Base-by-base conservation (phyloP, 2,888 invertebrate genomes). In the Trissonchulus sp. region DNA sequence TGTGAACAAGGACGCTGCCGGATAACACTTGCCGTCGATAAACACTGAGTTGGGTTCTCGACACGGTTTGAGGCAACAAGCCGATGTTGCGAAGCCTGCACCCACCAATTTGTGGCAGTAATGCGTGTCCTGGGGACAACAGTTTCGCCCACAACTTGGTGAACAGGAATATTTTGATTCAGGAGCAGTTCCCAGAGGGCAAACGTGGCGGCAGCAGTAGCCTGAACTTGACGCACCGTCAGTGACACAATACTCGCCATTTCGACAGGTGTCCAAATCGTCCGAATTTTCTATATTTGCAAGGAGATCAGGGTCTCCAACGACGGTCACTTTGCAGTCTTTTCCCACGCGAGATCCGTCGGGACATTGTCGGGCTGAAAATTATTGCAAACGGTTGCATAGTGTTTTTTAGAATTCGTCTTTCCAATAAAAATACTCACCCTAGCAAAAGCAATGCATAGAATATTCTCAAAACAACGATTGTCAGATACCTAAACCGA, bases 51-150 rank as follows among this genome's bases (percentile, higher is more conserved):
- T 75, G n/a, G 75, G 72, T 31, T 38, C 69, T 1, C 23, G 28
- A 34, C 75, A 75, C 2, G 75, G 75, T 34, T n/a, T 31, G 1
- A 37, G 75, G 33, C 75, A 75, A 34, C 75, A 75, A 31, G 36
- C 8, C 2, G 48, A 30, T 2, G 62, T 31, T 3, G 71, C 37
- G 37, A 63, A 75, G 23, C 48, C 37, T 15, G 31, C 72, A 23
- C 74, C 74, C 3, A 62, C 74, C 30, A 36, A 31, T 28, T 63
- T n/a, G 35, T 37, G 33, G 68, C 74, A 74, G 38, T 74, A 74
- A 36, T 74, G 74, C n/a, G 74, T 74, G 2, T 31, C 69, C 8
- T 28, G 8, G 35, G 74, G 74, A 30, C 74, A 74, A n/a, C 8
- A 3, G 48, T 72, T 38, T n/a, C 2, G 3, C 8, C 48, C 48